Evolutionary conservation across 2,888 invertebrate genomes (phyloP).

Genomic region (Lasioglossum morio): DNA sequence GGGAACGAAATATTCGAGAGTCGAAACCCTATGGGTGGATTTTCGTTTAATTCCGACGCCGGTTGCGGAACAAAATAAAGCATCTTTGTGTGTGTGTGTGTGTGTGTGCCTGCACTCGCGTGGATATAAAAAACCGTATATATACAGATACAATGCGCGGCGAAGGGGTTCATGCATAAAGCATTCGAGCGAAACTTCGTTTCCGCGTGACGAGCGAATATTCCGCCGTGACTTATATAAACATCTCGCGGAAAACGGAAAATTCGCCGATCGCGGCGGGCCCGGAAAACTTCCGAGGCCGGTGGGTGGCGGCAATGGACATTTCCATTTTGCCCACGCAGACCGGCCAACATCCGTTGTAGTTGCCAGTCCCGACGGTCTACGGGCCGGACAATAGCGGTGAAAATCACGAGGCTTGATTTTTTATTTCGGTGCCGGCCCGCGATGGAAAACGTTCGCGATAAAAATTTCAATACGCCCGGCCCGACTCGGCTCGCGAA

Average conservation of each 20-base stretch:
- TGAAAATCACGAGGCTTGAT: conserved; percentile 48
- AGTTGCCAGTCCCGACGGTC: conserved; percentile 31
- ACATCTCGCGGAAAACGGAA: conserved; percentile 38
- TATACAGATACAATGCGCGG: no score
- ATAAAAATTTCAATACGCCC: conserved; percentile 53
- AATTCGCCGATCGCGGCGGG: conserved; percentile 24
- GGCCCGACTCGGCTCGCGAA: not conserved
- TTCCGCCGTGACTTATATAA: conserved; percentile 36
- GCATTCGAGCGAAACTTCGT: conserved; percentile 36
- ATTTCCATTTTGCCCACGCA: conserved; percentile 43
- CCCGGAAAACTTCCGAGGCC: conserved; percentile 1
- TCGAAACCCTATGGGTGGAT: conserved; percentile 3
- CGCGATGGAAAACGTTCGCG: conserved; percentile 21
- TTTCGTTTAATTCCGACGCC: conserved; percentile 1
- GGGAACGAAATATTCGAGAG: conserved; percentile 23
- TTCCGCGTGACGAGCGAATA: conserved; percentile 39
- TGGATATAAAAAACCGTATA: not conserved
- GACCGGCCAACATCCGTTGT: conserved; percentile 40
- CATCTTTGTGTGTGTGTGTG: no score
- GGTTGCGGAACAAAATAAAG: not conserved
- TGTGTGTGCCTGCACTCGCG: no score
- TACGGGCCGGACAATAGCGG: conserved; percentile 45
- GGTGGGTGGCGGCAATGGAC: not conserved
- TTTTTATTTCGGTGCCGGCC: not conserved
- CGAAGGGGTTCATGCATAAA: conserved; percentile 6